Conservation (phyloP, 2,888 invertebrate species). For the Spodoptera picta region DNA sequence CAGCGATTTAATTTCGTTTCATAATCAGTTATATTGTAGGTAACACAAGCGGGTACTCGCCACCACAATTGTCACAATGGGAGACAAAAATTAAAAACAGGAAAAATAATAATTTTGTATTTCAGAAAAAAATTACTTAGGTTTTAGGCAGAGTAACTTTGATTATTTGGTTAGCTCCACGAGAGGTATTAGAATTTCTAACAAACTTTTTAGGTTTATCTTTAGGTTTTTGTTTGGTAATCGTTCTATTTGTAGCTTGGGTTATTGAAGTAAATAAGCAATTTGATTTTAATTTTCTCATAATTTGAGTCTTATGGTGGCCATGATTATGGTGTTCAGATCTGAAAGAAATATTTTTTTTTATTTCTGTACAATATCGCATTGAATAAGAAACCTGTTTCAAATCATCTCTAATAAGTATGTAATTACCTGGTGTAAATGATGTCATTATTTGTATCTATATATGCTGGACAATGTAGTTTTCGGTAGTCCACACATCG, state of each 20-base stretch:
- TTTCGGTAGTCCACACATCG: constrained; percentile 76
- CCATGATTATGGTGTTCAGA: constrained; percentile 64
- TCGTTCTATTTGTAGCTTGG: constrained; percentile 33
- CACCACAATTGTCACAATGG: no score
- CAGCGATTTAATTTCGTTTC: no score
- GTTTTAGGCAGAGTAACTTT: no score
- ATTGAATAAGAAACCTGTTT: no score
- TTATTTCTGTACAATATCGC: background rate
- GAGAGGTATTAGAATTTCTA: background rate
- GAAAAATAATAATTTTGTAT: no score
- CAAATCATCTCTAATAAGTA: background rate
- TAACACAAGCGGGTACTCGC: no score
- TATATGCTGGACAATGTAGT: constrained; percentile 67
- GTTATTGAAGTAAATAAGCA: constrained; percentile 53
- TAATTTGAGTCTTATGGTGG: constrained; percentile 67
- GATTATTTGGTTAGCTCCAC: no score
- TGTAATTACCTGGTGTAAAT: constrained; percentile 67
- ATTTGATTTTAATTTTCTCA: constrained; percentile 58
- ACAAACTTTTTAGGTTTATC: constrained; percentile 5
- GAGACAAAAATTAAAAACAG: no score
- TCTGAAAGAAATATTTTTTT: constrained; percentile 50
- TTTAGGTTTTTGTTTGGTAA: constrained; percentile 8
- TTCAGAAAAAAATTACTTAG: no score
- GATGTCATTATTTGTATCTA: constrained; percentile 68
- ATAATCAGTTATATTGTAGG: no score